Conservation (phyloP, 2,797 vertebrate genomes). For the Sebastes dallii region DNA sequence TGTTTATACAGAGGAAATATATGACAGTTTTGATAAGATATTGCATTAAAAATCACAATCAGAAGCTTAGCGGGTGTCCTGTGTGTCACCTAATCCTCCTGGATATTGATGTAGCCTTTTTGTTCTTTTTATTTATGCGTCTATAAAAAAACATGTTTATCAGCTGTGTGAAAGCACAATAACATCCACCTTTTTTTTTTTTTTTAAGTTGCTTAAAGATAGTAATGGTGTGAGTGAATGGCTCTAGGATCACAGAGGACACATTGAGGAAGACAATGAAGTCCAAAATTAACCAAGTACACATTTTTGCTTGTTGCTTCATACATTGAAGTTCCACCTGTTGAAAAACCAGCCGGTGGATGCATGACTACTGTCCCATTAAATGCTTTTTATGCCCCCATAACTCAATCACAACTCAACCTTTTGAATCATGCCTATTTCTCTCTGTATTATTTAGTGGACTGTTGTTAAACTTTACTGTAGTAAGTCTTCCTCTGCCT, state of each 20-base stretch:
- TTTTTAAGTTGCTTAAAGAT: conserved; percentile 47
- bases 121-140: conserved; percentile 59
- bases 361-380: conserved; percentile 80
- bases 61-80: conserved; percentile 73
- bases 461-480: conserved; percentile 86
- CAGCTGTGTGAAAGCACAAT: conserved; percentile 79
- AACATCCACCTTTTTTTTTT: conserved; percentile 56
- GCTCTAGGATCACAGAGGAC: conserved; percentile 54
- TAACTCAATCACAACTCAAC: conserved; percentile 47
- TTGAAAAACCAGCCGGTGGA: conserved; percentile 65
- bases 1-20: conserved; percentile 84
- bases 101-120: conserved; percentile 72
- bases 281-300: conserved; percentile 47
- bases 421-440: conserved; percentile 79
- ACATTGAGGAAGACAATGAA: conserved; percentile 13
- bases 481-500: conserved; percentile 85
- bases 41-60: conserved; percentile 82
- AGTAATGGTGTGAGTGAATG: conserved; percentile 49
- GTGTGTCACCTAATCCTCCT: conserved; percentile 74
- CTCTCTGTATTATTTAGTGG: conserved; percentile 78
- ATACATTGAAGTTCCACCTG: conserved; percentile 53
- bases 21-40: conserved; percentile 80
- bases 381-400: conserved; percentile 55
- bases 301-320: conserved; percentile 55
- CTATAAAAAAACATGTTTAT: conserved; percentile 56